Evolutionary conservation across 2,113 vertebrate genomes (phyloP).

Genomic region (Myxocyprinus asiaticus): DNA sequence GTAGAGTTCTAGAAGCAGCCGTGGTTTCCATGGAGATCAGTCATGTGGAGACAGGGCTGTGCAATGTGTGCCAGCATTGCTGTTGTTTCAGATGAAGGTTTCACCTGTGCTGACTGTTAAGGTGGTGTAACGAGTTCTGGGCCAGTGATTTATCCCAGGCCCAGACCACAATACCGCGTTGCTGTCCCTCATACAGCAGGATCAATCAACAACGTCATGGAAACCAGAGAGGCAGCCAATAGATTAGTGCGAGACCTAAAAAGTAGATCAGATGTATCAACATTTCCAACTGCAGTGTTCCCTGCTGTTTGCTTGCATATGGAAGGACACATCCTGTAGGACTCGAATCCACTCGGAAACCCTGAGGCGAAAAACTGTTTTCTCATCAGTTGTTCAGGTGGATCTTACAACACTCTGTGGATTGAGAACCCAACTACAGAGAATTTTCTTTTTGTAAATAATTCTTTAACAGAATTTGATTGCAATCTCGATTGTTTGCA

Average conservation of each 20-base stretch:
- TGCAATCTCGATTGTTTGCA: not conserved
- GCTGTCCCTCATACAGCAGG: conserved; percentile 12
- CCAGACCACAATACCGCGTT: not conserved
- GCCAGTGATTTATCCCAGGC: not conserved
- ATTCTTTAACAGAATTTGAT: not conserved
- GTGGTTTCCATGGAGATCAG: conserved; percentile 65
- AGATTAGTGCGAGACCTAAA: conserved; percentile 48
- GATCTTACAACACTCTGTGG: conserved; percentile 18
- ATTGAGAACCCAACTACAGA: not conserved
- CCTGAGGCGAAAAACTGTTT: not conserved
- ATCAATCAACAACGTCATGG: conserved; percentile 53
- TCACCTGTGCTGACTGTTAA: conserved; percentile 14
- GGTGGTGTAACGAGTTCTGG: not conserved
- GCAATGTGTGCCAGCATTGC: conserved; percentile 36
- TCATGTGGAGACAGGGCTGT: conserved; percentile 43
- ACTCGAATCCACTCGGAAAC: not conserved
- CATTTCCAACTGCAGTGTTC: conserved; percentile 22
- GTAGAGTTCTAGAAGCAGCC: conserved; percentile 31
- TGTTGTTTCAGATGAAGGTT: not conserved
- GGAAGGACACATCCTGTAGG: too few species aligned
- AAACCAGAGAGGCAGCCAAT: conserved; percentile 53
- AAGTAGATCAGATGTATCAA: conserved; percentile 51
- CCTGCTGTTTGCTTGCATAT: conserved; percentile 16
- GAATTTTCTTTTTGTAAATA: not conserved
- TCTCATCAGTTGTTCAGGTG: conserved; percentile 6